phyloP scores from a whole-genome alignment of 2,797 vertebrate genomes.

The Knipowitschia caucasica region DNA sequence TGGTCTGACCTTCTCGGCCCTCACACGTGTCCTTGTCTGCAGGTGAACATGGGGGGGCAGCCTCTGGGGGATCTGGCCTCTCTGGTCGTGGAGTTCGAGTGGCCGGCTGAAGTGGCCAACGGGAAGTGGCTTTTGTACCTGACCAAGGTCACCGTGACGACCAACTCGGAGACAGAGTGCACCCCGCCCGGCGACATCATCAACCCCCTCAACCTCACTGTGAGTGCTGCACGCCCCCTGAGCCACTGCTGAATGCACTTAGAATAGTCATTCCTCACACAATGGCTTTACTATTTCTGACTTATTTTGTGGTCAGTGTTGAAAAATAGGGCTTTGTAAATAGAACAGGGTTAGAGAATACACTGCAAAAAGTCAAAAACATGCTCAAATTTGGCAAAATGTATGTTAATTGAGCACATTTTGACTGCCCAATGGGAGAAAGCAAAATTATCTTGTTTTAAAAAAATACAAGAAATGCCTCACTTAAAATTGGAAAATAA shows the following conservation, averaged over 20 bases:
- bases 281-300: background rate
- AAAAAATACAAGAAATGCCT: too few relatives aligned
- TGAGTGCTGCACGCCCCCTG: conserved; percentile 69
- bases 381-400: too few relatives aligned
- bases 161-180: conserved; percentile 72
- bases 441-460: too few relatives aligned
- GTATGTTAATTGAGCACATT: too few relatives aligned
- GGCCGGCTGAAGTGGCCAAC: conserved; percentile 87
- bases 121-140: conserved; percentile 98
- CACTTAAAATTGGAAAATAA: too few relatives aligned
- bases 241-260: background rate
- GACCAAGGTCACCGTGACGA: conserved; percentile 78
- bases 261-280: background rate
- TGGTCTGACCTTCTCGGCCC: too few relatives aligned
- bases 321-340: background rate
- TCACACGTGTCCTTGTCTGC: conserved; percentile 4
- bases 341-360: too few relatives aligned
- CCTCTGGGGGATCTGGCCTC: conserved; percentile 79
- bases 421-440: too few relatives aligned
- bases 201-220: conserved; percentile 85
- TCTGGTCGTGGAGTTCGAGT: conserved; percentile 84
- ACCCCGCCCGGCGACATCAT: conserved; percentile 76
- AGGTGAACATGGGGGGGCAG: conserved; percentile 76
- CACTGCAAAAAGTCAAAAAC: too few relatives aligned
- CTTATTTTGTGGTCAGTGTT: background rate